These are phyloP conservation scores for Mustela nigripes DNA, from an alignment of 2,113 vertebrate genomes.

Conservation along the genomic window DNA sequence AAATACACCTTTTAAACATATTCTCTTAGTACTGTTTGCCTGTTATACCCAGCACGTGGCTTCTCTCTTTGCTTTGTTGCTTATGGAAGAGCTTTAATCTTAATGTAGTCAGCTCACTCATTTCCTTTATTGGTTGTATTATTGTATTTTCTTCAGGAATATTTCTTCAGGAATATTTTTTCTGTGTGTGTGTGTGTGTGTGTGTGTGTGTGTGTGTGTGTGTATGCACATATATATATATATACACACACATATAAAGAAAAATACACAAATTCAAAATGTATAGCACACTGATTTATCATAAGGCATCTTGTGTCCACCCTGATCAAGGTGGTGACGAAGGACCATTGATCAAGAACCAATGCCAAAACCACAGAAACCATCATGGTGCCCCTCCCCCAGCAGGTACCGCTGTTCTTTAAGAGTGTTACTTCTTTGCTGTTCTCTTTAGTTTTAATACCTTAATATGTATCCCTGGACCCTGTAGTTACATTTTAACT, in stretches of 20 bases:
- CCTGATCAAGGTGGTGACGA: too few species aligned
- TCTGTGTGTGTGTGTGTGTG: too few species aligned
- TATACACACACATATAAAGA: background rate
- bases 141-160: constrained; percentile 17
- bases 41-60: background rate
- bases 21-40: background rate
- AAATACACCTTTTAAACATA: background rate
- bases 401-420: background rate
- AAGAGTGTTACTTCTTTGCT: background rate
- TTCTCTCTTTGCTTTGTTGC: background rate
- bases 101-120: background rate
- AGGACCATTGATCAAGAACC: background rate
- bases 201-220: too few species aligned
- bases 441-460: background rate
- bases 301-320: background rate
- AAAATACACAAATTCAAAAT: background rate
- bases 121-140: background rate
- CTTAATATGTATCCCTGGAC: background rate
- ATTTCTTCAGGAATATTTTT: background rate
- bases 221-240: too few species aligned
- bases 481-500: background rate
- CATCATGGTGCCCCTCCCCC: too few species aligned
- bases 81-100: background rate
- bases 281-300: background rate
- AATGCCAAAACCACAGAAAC: background rate